phyloP scores from a whole-genome alignment of 2,113 vertebrate genomes.

The Labeo rohita region DNA sequence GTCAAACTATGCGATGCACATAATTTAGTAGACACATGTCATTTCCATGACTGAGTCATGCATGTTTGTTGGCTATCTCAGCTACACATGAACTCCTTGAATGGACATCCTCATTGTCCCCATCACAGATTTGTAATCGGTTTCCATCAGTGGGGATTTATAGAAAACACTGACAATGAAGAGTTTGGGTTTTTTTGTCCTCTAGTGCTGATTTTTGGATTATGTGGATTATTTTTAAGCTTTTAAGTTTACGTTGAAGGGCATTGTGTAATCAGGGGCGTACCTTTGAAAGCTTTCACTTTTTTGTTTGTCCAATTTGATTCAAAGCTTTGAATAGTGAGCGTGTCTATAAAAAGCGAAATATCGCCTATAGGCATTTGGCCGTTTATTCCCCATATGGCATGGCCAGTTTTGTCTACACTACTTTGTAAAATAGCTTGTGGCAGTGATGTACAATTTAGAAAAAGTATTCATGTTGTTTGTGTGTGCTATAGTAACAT shows the following conservation, averaged over 20 bases:
- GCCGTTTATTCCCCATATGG: not conserved
- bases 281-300: not conserved
- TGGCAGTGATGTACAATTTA: not conserved
- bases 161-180: not conserved
- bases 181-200: no score
- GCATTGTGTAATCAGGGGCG: constrained; percentile 5
- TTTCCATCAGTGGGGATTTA: not conserved
- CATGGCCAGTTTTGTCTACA: not conserved
- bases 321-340: not conserved
- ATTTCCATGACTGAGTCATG: constrained; percentile 17
- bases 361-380: not conserved
- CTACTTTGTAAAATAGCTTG: not conserved
- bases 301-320: not conserved
- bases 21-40: constrained; percentile 33
- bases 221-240: constrained; percentile 16
- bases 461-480: not conserved
- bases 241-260: not conserved
- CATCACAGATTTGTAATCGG: not conserved
- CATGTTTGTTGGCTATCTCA: not conserved
- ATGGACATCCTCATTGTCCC: not conserved
- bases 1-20: constrained; percentile 18
- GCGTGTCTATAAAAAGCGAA: not conserved
- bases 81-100: not conserved
- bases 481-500: not conserved
- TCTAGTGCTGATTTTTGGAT: not conserved